Percentiles rank a stretch among this genome's conserved stretches.
phyloP scores from a whole-genome alignment of 2,797 vertebrate genomes.

The Gymnoscopelus microlampas region DNA sequence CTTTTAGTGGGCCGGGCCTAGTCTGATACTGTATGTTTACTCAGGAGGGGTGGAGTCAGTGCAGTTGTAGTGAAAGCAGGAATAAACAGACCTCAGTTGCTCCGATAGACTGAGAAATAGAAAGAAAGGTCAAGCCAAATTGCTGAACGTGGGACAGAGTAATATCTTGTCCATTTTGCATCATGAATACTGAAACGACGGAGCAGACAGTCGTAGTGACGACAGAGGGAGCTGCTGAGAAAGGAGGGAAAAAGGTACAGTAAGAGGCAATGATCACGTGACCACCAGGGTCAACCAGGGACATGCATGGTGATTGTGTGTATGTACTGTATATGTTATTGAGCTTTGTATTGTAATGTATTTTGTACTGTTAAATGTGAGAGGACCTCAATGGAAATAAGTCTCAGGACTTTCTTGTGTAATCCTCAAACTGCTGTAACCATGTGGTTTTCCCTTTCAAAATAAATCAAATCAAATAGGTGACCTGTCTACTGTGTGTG shows the following conservation, averaged over 20 bases:
- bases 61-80: conserved; percentile 13
- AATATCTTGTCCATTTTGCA: neutral
- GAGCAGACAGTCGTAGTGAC: conserved; percentile 19
- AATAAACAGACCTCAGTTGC: neutral
- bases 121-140: neutral
- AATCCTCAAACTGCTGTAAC: too few species aligned
- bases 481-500: conserved; percentile 6
- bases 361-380: too few species aligned
- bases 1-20: too few species aligned
- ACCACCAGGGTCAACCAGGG: neutral
- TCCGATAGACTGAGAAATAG: neutral
- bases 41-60: conserved; percentile 35
- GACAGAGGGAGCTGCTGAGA: conserved; percentile 20
- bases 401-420: too few species aligned
- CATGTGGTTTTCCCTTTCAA: too few species aligned
- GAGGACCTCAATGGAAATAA: too few species aligned
- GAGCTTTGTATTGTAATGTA: too few species aligned
- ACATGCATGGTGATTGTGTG: too few species aligned
- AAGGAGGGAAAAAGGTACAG: conserved; percentile 42
- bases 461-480: neutral
- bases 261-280: conserved; percentile 16
- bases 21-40: neutral
- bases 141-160: neutral
- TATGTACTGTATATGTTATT: too few species aligned
- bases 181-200: conserved; percentile 52